Evolutionary conservation across 2,888 invertebrate genomes (phyloP), one percentile per base, ranked within the genome.

Genomic region (Lacanobia oleracea): DNA sequence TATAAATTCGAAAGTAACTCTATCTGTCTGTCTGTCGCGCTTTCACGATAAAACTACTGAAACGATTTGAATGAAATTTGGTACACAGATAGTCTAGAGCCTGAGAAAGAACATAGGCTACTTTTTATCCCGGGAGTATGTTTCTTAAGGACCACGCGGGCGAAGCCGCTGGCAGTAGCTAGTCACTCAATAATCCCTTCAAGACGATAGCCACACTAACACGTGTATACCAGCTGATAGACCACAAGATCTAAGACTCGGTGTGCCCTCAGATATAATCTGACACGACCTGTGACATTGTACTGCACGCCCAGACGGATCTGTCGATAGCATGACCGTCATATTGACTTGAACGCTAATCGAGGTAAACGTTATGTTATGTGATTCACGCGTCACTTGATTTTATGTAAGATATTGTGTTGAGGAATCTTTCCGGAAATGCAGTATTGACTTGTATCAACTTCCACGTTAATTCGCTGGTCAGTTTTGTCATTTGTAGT

Each of bases 201-300:
- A 14, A 21, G 4, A 64, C 9, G 10, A 23, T 1, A 50, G 3
- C 8, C n/a, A 21, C 6, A 14, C 2, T 18, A 51, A 12, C 73
- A 60, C 53, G 74, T 66, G 59, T 53, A 16, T 23, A 5, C 37
- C 1, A 48, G 48, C 72, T 43, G 54, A 72, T 43, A 40, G 9
- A 59, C 51, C 37, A 60, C 66, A 48, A 23, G 18, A 60, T 48
- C 51, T 45, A 10, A n/a, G 10, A 23, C 43, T 37, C 27, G 18
- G 0, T 64, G 21, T n/a, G 61, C 27, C 4, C 50, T 65, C 43
- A n/a, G 37, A 48, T 64, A 67, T 73, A 65, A 78, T 73, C 79
- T 51, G 64, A 57, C 27, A 6, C 67, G 74, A 71, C 71, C 80
- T 66, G 27, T 67, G 75, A 59, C 79, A 51, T 59, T 18, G 37